phyloP scores from a whole-genome alignment of 2,797 vertebrate species.

The Pempheris klunzingeri region DNA sequence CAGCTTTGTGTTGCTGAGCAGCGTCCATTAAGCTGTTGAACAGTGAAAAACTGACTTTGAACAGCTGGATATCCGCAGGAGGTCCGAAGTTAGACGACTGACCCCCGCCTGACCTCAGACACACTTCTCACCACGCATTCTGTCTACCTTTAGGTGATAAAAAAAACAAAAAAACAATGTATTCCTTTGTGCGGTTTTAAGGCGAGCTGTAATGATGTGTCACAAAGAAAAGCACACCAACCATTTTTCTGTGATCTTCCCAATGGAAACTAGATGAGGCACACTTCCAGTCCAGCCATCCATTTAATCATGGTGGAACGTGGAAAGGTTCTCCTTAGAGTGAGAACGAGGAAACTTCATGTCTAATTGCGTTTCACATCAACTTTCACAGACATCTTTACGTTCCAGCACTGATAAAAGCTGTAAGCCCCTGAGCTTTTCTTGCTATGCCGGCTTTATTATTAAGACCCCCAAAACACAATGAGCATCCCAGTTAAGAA shows the following conservation, averaged over 20 bases:
- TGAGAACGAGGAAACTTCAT: constrained; percentile 11
- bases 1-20: background rate
- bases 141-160: background rate
- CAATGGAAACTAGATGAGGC: constrained; percentile 25
- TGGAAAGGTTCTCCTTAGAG: constrained; percentile 24
- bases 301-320: constrained; percentile 46
- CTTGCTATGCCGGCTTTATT: constrained; percentile 48
- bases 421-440: constrained; percentile 8
- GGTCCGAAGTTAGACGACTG: background rate
- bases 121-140: background rate
- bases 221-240: constrained; percentile 43
- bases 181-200: constrained; percentile 32
- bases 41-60: background rate
- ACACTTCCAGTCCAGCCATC: constrained; percentile 4
- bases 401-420: constrained; percentile 38
- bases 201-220: constrained; percentile 35
- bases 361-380: constrained; percentile 50
- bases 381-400: constrained; percentile 31
- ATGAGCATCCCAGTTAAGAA: constrained; percentile 56
- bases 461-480: constrained; percentile 61
- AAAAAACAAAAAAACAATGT: background rate
- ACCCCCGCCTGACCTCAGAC: background rate
- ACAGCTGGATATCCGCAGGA: constrained; percentile 3
- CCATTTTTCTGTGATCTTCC: constrained; percentile 25
- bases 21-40: background rate